These are phyloP conservation scores for Actenoides lindsayi DNA, from an alignment of 2,113 vertebrate genomes.

Conservation along the genomic window DNA sequence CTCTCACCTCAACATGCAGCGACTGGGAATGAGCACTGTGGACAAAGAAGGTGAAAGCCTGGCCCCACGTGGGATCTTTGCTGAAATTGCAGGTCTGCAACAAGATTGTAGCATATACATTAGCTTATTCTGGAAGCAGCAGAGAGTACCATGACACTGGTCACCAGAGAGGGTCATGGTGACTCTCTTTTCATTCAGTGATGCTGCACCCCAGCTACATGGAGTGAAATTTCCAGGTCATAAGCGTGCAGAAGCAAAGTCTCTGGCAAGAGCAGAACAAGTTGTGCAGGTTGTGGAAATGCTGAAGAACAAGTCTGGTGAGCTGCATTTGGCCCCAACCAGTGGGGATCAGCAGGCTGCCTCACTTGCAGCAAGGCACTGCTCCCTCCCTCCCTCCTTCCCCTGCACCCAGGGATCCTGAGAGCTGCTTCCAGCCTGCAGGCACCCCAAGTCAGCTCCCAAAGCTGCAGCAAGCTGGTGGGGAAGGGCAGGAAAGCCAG, in stretches of 20 bases:
- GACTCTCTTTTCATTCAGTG: not conserved
- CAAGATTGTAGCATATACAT: not conserved
- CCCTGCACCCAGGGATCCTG: not conserved
- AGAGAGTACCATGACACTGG: not conserved
- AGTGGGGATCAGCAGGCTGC: not conserved
- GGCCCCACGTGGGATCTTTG: slow-evolving; percentile 90
- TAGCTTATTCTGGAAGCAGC: not conserved
- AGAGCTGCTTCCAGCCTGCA: not conserved
- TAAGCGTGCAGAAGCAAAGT: not conserved
- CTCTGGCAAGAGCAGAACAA: not conserved
- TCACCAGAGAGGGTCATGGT: not conserved
- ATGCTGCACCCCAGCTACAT: not conserved
- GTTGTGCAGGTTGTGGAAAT: not conserved
- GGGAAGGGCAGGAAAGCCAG: not conserved
- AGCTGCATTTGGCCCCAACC: not conserved
- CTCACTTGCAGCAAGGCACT: not conserved
- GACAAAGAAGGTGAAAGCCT: slow-evolving; percentile 95
- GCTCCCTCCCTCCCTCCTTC: not conserved
- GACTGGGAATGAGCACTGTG: slow-evolving; percentile 79
- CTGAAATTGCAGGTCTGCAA: slow-evolving; percentile 82
- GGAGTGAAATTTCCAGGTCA: not conserved
- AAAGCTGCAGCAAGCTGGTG: not conserved
- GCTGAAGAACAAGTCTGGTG: slow-evolving; percentile 6
- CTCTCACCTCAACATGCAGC: slow-evolving; percentile 86
- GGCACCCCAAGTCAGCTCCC: not conserved